These are phyloP conservation scores for Cyrtorhinus lividipennis DNA, from an alignment of 1,140 invertebrate species.

Conservation along the genomic window DNA sequence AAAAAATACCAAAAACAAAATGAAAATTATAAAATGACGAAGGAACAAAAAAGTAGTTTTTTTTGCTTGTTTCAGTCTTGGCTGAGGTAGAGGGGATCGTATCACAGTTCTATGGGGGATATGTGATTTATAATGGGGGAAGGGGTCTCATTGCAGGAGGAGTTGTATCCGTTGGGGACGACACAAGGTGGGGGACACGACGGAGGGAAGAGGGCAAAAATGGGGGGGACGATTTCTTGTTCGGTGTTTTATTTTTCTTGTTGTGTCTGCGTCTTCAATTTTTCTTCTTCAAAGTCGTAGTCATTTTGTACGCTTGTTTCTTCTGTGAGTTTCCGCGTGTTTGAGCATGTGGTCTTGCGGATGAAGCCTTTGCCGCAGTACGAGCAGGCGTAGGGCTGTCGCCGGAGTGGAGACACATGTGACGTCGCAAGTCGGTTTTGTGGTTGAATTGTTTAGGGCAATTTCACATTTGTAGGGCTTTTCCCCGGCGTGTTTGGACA, in stretches of 20 bases:
- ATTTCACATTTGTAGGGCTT: conserved; percentile 78
- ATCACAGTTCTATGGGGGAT: conserved; percentile 15
- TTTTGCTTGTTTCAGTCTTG: conserved; percentile 5
- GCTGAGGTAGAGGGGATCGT: conserved; percentile 14
- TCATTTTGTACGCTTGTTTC: conserved; percentile 23
- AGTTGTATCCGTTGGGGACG: background rate
- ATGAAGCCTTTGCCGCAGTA: conserved; percentile 76
- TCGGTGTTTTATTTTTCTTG: background rate
- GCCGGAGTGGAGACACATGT: conserved; percentile 64
- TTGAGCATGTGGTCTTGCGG: conserved; percentile 91
- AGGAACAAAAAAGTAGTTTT: conserved; percentile 13
- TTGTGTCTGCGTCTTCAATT: no score
- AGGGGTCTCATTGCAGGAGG: background rate
- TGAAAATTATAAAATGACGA: background rate
- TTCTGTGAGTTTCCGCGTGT: conserved; percentile 70
- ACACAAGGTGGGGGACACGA: background rate
- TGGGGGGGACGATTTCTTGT: background rate
- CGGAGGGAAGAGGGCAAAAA: background rate
- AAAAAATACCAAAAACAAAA: background rate
- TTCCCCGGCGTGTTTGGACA: conserved; percentile 60
- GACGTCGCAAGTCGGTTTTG: conserved; percentile 78
- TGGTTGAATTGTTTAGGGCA: conserved; percentile 83
- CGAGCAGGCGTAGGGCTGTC: conserved; percentile 59
- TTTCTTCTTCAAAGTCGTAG: background rate
- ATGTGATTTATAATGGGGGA: conserved; percentile 4